Evolutionary conservation across 1,140 invertebrate species (phyloP).

Genomic region (Plectus sambesii): DNA sequence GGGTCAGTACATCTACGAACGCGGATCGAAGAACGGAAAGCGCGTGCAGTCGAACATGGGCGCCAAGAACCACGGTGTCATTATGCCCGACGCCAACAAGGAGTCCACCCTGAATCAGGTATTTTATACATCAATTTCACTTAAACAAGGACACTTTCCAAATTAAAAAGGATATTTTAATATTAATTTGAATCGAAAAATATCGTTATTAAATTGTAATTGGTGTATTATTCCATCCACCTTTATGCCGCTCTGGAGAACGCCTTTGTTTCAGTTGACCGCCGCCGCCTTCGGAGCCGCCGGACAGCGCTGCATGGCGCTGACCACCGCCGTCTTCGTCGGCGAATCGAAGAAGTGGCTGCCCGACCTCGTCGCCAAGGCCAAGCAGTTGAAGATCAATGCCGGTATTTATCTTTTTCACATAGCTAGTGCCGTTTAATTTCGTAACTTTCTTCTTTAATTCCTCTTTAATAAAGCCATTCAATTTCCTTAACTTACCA

Average conservation of each 20-base stretch:
- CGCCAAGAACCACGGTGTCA: conserved; percentile 95
- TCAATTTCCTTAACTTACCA: no score
- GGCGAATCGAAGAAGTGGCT: conserved; percentile 88
- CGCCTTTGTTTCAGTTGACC: conserved; percentile 52
- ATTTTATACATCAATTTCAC: conserved; percentile 17
- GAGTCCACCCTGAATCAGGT: conserved; percentile 68
- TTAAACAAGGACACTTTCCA: conserved; percentile 8
- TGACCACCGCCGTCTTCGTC: conserved; percentile 91
- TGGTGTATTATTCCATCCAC: conserved; percentile 13
- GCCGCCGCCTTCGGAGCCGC: conserved; percentile 87
- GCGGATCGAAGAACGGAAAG: conserved; percentile 77
- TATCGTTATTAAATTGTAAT: not conserved
- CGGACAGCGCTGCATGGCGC: conserved; percentile 90
- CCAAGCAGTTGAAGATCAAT: conserved; percentile 79
- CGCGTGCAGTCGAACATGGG: conserved; percentile 97
- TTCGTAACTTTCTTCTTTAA: no score
- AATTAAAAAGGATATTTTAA: not conserved
- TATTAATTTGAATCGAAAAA: conserved; percentile 49
- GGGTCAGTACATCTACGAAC: conserved; percentile 89
- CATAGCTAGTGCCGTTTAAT: no score
- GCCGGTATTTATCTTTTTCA: conserved; percentile 53
- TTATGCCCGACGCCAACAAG: conserved; percentile 94
- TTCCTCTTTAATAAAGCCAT: no score
- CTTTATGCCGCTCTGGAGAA: conserved; percentile 3
- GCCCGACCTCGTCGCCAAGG: conserved; percentile 66